phyloP scores from a whole-genome alignment of 2,797 vertebrate genomes.

The Hoplostethus atlanticus region DNA sequence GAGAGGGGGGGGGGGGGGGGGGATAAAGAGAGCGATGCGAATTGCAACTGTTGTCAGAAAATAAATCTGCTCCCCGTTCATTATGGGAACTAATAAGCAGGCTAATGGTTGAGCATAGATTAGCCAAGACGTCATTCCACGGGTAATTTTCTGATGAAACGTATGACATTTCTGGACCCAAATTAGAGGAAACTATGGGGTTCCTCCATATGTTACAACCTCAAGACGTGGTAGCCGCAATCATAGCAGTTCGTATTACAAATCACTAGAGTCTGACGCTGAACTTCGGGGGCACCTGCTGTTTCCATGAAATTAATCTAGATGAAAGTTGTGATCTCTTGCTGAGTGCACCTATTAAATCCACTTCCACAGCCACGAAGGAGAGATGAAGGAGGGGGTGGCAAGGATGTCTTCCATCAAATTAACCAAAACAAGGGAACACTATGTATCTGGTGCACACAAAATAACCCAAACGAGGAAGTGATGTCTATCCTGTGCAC shows the following conservation, averaged over 20 bases:
- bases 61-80: conserved; percentile 29
- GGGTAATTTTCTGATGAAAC: conserved; percentile 9
- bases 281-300: background rate
- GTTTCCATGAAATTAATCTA: background rate
- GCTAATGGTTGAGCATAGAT: conserved; percentile 18
- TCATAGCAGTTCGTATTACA: background rate
- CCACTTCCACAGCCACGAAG: no score
- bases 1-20: background rate
- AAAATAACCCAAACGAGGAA: no score
- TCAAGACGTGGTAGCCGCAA: no score
- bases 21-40: background rate
- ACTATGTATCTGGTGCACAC: no score
- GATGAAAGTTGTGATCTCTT: background rate
- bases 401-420: no score
- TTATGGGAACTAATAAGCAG: conserved; percentile 13
- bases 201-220: background rate
- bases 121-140: conserved; percentile 11
- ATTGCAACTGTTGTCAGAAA: conserved; percentile 6
- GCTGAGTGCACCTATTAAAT: background rate
- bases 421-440: no score
- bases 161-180: background rate
- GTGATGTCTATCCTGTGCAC: no score
- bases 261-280: background rate
- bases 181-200: background rate
- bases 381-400: no score